Conservation (phyloP, 2,888 invertebrate species). For the Drosophila gaucha region DNA sequence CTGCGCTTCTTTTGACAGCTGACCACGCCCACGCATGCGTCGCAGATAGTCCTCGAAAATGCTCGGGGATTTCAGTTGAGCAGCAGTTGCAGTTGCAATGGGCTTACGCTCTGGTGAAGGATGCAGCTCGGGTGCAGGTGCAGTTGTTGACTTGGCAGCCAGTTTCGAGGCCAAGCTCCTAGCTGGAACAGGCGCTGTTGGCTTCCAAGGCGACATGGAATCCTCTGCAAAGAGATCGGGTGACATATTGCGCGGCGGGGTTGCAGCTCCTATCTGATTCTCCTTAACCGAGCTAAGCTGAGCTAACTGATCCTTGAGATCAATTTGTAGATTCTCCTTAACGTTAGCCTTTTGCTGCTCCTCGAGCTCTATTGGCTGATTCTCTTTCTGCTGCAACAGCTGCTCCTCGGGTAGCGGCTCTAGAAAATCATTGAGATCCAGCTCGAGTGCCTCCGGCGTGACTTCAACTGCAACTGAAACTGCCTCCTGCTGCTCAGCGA, state of each 20-base stretch:
- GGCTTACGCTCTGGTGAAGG: conserved; percentile 42
- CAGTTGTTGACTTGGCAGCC: conserved; percentile 37
- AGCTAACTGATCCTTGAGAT: background rate
- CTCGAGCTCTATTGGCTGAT: background rate
- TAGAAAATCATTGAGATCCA: conserved; percentile 85
- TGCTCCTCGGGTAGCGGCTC: conserved; percentile 85
- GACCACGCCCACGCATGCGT: conserved; percentile 63
- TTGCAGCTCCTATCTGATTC: background rate
- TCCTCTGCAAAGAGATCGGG: conserved; percentile 78
- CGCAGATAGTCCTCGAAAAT: conserved; percentile 76
- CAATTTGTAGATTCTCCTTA: background rate
- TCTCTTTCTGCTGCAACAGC: conserved; percentile 39
- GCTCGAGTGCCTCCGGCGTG: conserved; percentile 53
- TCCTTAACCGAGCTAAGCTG: too few relatives aligned
- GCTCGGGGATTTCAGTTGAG: conserved; percentile 61
- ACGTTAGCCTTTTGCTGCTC: too few relatives aligned
- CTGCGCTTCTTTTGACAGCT: conserved; percentile 52
- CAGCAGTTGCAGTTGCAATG: background rate
- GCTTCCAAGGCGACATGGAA: conserved; percentile 53
- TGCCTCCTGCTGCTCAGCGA: conserved; percentile 8
- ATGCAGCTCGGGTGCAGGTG: background rate
- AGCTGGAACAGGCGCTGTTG: conserved; percentile 7
- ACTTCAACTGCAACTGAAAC: conserved; percentile 4
- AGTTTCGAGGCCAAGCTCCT: conserved; percentile 58
- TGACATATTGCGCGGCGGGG: conserved; percentile 51